Evolutionary conservation across 2,888 invertebrate species (phyloP).

Genomic region (Megamerina dolium): DNA sequence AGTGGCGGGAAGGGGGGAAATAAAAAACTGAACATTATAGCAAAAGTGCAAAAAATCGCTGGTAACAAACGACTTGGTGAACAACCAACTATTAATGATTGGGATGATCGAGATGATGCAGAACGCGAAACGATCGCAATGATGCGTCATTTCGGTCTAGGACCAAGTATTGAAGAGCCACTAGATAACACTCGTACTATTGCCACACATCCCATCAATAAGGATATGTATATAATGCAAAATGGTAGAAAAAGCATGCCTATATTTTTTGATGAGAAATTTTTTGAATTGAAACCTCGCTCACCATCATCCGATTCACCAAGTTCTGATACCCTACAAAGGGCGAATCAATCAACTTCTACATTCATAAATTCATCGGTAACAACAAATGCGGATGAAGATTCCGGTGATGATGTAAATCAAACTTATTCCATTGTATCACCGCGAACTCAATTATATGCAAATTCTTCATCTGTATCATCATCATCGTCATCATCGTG

Average conservation of each 20-base stretch:
- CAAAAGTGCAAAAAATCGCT: conserved; percentile 34
- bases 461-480: too few relatives aligned
- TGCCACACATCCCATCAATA: conserved; percentile 22
- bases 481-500: too few relatives aligned
- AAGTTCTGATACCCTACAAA: not conserved
- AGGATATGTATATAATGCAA: conserved; percentile 23
- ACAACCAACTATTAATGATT: conserved; percentile 33
- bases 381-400: too few relatives aligned
- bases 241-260: conserved; percentile 31
- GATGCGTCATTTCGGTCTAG: conserved; percentile 37
- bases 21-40: conserved; percentile 31
- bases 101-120: conserved; percentile 30
- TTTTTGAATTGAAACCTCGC: conserved; percentile 28
- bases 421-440: too few relatives aligned
- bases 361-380: too few relatives aligned
- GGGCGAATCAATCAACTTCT: too few relatives aligned
- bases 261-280: conserved; percentile 31
- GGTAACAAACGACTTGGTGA: conserved; percentile 37
- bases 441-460: too few relatives aligned
- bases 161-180: conserved; percentile 28
- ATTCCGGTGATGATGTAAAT: too few relatives aligned
- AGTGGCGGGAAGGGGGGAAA: conserved; percentile 7
- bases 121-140: conserved; percentile 38
- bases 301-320: conserved; percentile 2
- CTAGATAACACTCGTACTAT: conserved; percentile 23